These are phyloP conservation scores for Subacronicta megacephala DNA, from an alignment of 2,888 invertebrate species.

Conservation along the genomic window DNA sequence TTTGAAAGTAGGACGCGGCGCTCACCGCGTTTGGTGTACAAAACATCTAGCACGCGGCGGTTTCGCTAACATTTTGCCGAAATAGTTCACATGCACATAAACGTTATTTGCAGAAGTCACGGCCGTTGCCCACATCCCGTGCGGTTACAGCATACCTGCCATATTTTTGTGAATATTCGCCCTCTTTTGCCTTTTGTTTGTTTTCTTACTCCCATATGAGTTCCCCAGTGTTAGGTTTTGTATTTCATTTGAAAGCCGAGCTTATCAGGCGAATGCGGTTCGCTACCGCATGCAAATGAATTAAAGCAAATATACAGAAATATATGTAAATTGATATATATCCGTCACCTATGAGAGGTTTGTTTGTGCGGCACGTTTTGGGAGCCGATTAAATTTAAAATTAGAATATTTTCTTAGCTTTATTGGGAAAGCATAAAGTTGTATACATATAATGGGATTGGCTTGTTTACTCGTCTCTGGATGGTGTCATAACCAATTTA, in stretches of 20 bases:
- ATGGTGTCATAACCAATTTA: constrained; percentile 50
- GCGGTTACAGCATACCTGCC: constrained; percentile 31
- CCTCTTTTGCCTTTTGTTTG: constrained; percentile 36
- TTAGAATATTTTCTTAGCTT: constrained; percentile 52
- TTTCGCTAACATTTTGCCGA: constrained; percentile 40
- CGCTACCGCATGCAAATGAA: constrained; percentile 52
- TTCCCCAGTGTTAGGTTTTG: constrained; percentile 36
- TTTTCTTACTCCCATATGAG: constrained; percentile 22
- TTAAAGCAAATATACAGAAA: constrained; percentile 39
- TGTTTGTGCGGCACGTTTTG: constrained; percentile 51
- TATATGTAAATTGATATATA: constrained; percentile 46
- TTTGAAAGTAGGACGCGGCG: constrained; percentile 75
- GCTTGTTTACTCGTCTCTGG: constrained; percentile 58
- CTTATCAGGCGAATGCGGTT: constrained; percentile 39
- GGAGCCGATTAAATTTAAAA: constrained; percentile 50
- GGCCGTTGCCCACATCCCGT: constrained; percentile 51
- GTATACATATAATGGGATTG: constrained; percentile 51
- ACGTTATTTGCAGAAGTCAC: constrained; percentile 34
- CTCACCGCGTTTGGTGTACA: constrained; percentile 55
- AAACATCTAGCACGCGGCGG: constrained; percentile 40
- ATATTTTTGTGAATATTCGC: constrained; percentile 35
- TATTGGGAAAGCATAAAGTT: constrained; percentile 54
- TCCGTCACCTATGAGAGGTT: constrained; percentile 22
- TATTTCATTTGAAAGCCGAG: constrained; percentile 41
- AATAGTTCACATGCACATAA: constrained; percentile 44